Conservation (phyloP, 2,888 invertebrate species). For the Capitulum mitella region DNA sequence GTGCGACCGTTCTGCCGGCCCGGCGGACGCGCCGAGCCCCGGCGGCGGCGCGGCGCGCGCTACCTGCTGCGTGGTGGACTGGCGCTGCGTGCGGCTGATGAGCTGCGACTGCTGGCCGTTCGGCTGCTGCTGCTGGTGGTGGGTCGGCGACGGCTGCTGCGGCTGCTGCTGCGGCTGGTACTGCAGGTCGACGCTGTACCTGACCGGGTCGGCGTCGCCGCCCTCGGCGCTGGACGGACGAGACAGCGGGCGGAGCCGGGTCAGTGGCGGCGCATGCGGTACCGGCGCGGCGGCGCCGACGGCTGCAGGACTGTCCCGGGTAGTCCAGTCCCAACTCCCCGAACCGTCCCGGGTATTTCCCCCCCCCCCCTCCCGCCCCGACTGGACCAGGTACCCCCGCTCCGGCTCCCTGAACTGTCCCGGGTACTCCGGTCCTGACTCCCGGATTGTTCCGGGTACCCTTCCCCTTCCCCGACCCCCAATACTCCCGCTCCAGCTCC, state of each 20-base stretch:
- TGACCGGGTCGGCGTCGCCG: background rate
- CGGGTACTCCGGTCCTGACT: too few relatives aligned
- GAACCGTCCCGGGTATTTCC: too few relatives aligned
- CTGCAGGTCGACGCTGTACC: conserved; percentile 28
- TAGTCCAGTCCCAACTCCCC: too few relatives aligned
- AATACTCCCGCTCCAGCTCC: too few relatives aligned
- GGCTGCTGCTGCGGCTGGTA: conserved; percentile 28
- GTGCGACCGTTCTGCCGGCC: too few relatives aligned
- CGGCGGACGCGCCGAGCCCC: background rate
- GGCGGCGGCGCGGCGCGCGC: too few relatives aligned
- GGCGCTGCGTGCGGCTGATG: conserved; percentile 57
- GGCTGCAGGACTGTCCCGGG: too few relatives aligned
- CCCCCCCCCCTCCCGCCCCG: too few relatives aligned
- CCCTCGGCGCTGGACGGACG: background rate
- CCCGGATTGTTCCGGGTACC: too few relatives aligned
- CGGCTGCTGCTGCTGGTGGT: conserved; percentile 27
- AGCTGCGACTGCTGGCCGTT: conserved; percentile 38
- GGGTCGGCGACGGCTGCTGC: conserved; percentile 25
- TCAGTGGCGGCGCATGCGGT: background rate
- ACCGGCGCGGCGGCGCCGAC: background rate
- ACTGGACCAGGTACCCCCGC: too few relatives aligned
- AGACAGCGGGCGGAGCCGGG: background rate
- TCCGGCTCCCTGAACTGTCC: too few relatives aligned
- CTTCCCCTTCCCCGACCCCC: too few relatives aligned
- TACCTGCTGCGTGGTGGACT: conserved; percentile 59